Evolutionary conservation across 1,140 invertebrate genomes (phyloP).

Genomic region (Drosophila ambigua): DNA sequence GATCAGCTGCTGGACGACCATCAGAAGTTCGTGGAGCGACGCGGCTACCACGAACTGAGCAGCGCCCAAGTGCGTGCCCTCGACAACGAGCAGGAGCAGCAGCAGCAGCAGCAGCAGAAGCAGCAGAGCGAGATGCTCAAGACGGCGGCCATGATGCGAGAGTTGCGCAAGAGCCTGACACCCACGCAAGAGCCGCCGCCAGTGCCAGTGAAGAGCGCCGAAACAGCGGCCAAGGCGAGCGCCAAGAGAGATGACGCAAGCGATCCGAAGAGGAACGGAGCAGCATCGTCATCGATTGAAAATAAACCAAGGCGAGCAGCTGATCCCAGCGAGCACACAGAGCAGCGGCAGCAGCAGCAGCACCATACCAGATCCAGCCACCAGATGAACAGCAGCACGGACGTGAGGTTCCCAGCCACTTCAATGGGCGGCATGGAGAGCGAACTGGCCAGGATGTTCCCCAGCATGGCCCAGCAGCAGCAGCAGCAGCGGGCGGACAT

Average conservation of each 20-base stretch:
- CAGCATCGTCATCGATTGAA: conserved; percentile 74
- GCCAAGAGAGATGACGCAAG: conserved; percentile 75
- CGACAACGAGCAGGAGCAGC: conserved; percentile 61
- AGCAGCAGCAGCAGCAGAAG: conserved; percentile 67
- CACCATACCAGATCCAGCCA: conserved; percentile 15
- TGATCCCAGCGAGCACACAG: conserved; percentile 32
- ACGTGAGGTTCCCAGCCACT: conserved; percentile 51
- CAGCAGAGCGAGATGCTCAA: conserved; percentile 67
- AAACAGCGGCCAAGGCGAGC: conserved; percentile 75
- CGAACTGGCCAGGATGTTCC: conserved; percentile 74
- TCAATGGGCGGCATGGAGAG: conserved; percentile 59
- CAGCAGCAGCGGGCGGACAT: conserved; percentile 55
- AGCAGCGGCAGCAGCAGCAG: conserved; percentile 29
- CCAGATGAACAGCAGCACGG: conserved; percentile 33
- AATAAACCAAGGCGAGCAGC: conserved; percentile 74
- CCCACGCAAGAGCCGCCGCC: conserved; percentile 68
- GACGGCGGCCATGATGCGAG: conserved; percentile 75
- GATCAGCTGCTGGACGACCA: conserved; percentile 88
- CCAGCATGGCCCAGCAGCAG: conserved; percentile 49
- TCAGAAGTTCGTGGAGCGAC: conserved; percentile 87
- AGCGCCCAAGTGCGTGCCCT: conserved; percentile 62
- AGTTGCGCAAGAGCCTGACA: conserved; percentile 81
- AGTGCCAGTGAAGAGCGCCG: conserved; percentile 72
- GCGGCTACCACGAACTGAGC: conserved; percentile 85
- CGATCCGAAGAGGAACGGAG: conserved; percentile 56